Conservation (phyloP, 2,888 invertebrate genomes). For the Agelastica alni region DNA sequence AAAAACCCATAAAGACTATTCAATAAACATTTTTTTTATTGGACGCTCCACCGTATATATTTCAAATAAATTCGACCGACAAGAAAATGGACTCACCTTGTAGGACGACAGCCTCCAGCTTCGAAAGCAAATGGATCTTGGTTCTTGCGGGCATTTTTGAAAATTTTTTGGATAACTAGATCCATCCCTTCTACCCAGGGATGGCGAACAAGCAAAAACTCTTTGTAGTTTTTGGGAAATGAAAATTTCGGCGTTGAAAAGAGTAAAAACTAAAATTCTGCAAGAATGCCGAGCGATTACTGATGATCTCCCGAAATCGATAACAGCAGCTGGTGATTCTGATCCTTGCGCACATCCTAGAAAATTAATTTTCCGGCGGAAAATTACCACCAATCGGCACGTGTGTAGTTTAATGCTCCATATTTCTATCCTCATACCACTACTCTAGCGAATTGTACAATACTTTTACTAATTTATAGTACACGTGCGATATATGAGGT, state of each 20-base stretch:
- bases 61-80: no score
- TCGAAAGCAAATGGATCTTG: slow-evolving; percentile 31
- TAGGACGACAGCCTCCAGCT: slow-evolving; percentile 31
- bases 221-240: slow-evolving; percentile 11
- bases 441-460: no score
- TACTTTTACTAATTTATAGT: no score
- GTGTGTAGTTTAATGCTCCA: no score
- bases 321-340: slow-evolving; percentile 15
- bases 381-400: no score
- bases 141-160: slow-evolving; percentile 31
- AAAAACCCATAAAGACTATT: no score
- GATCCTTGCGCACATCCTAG: slow-evolving; percentile 9
- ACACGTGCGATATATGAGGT: no score
- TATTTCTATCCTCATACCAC: no score
- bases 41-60: no score
- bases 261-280: slow-evolving; percentile 9
- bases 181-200: slow-evolving; percentile 33
- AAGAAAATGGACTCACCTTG: slow-evolving; percentile 33
- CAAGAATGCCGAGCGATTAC: slow-evolving; percentile 10
- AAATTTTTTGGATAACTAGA: slow-evolving; percentile 25
- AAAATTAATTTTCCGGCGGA: slow-evolving; percentile 6
- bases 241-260: not conserved
- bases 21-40: no score
- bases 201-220: slow-evolving; percentile 24
- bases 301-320: slow-evolving; percentile 13